phyloP scores from a whole-genome alignment of 2,113 vertebrate species.

The Phrynocephalus versicolor region DNA sequence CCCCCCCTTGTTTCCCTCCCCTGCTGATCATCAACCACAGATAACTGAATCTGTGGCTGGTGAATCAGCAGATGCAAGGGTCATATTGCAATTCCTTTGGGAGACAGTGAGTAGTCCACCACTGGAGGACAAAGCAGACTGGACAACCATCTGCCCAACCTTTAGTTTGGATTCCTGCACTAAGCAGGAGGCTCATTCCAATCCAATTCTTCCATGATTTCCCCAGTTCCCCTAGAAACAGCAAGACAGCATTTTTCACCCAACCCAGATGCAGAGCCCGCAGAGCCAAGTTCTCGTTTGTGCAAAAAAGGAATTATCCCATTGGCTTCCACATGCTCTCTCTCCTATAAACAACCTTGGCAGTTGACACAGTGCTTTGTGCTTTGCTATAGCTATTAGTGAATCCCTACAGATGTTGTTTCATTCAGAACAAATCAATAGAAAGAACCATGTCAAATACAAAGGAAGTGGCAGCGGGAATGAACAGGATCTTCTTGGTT shows the following conservation, averaged over 20 bases:
- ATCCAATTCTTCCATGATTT: too few species aligned
- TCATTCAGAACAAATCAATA: constrained; percentile 3
- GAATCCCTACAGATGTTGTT: constrained; percentile 6
- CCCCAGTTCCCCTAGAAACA: not conserved
- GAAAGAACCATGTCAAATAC: not conserved
- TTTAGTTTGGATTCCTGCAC: too few species aligned
- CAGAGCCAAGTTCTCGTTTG: not conserved
- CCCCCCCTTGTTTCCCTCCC: too few species aligned
- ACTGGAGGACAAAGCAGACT: too few species aligned
- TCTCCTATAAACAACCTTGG: not conserved
- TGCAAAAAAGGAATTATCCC: not conserved
- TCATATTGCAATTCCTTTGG: too few species aligned
- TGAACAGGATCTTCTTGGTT: not conserved
- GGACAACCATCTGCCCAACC: too few species aligned
- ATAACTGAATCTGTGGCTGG: too few species aligned
- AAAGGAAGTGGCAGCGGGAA: too few species aligned
- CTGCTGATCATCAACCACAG: too few species aligned
- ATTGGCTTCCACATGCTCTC: not conserved
- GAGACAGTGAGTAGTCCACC: too few species aligned
- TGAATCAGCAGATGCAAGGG: too few species aligned
- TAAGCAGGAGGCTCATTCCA: too few species aligned
- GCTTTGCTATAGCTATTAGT: constrained; percentile 14
- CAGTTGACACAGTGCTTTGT: constrained; percentile 3
- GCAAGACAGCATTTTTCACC: not conserved
- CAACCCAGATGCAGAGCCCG: not conserved